Percentiles rank a stretch among this genome's conserved stretches.
Conservation (phyloP, 1,140 invertebrate genomes). For the Aphis craccivora region DNA sequence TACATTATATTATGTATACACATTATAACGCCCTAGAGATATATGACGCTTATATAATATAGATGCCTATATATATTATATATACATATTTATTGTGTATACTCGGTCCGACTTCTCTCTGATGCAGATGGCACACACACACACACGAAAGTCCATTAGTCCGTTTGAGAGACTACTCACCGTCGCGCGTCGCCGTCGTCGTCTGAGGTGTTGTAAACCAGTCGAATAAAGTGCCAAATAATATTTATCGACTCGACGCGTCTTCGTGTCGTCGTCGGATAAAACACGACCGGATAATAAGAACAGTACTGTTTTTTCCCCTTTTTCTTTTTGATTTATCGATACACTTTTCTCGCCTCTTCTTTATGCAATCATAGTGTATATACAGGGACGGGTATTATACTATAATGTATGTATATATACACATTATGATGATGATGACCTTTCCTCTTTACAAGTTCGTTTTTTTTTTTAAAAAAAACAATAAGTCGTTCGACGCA, state of each 20-base stretch:
- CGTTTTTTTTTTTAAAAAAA: background rate
- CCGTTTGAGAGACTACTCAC: background rate
- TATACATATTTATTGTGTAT: background rate
- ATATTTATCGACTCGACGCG: background rate
- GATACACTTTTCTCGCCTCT: constrained; percentile 31
- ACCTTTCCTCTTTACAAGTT: background rate
- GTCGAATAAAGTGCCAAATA: constrained; percentile 46
- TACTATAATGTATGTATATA: background rate
- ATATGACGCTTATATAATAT: background rate
- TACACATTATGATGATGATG: background rate
- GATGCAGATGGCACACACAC: background rate
- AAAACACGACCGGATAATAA: constrained; percentile 33
- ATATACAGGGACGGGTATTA: background rate
- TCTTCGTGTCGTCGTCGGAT: constrained; percentile 18
- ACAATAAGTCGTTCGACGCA: constrained; percentile 5
- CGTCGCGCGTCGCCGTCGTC: background rate
- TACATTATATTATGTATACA: background rate
- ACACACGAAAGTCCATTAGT: constrained; percentile 27
- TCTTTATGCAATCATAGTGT: background rate
- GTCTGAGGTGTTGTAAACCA: constrained; percentile 40
- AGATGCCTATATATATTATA: background rate
- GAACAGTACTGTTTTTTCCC: background rate
- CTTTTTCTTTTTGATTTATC: constrained; percentile 24
- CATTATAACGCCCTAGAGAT: background rate
- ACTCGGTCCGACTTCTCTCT: background rate